phyloP scores from a whole-genome alignment of 2,797 vertebrate genomes.

The Scleropages formosus region DNA sequence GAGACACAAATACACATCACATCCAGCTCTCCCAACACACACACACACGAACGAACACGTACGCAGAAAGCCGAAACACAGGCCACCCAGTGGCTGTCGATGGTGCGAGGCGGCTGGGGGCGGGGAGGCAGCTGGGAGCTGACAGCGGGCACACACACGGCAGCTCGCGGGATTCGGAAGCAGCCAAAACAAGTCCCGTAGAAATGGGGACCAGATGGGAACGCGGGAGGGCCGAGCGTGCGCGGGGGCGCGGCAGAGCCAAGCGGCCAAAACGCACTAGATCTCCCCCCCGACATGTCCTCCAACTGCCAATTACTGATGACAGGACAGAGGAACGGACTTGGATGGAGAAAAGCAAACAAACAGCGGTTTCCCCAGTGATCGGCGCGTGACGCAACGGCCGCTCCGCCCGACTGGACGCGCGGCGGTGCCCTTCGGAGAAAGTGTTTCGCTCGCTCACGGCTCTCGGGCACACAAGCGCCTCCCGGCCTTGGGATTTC shows the following conservation, averaged over 20 bases:
- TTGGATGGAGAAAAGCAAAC: conserved; percentile 1
- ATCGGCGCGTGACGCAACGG: neutral
- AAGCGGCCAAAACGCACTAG: conserved; percentile 23
- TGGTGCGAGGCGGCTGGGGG: no score
- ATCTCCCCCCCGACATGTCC: neutral
- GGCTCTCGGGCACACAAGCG: no score
- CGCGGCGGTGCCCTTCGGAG: no score
- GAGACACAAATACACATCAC: no score
- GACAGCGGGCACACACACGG: conserved; percentile 5
- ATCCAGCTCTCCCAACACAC: no score
- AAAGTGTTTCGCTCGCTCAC: no score
- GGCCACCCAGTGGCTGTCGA: neutral
- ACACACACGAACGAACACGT: no score
- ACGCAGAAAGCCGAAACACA: neutral
- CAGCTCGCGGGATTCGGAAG: conserved; percentile 47
- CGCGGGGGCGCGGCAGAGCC: neutral
- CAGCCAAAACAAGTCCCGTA: conserved; percentile 55
- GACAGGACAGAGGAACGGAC: neutral
- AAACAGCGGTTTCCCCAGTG: neutral
- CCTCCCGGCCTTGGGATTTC: no score
- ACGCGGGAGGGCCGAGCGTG: neutral
- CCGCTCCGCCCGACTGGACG: no score
- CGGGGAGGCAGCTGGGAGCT: neutral
- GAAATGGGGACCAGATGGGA: conserved; percentile 67
- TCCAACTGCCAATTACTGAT: conserved; percentile 24